Conservation (phyloP, 2,888 invertebrate genomes). For the Acanthosoma haemorrhoidale region DNA sequence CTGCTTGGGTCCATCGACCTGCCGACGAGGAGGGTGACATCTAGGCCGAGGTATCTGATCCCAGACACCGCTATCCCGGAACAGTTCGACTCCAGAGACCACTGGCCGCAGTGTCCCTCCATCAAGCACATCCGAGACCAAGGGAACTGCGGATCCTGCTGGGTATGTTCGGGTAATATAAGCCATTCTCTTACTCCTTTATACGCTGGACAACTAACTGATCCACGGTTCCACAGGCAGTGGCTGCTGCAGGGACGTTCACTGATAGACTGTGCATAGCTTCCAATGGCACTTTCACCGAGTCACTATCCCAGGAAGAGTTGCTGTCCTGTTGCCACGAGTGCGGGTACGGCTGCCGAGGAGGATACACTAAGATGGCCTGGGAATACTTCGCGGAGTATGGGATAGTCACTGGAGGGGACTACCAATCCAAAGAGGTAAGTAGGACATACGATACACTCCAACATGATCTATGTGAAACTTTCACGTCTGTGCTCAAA, state of each 20-base stretch:
- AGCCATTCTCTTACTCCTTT: too few relatives aligned
- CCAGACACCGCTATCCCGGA: constrained; percentile 53
- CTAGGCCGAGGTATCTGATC: background rate
- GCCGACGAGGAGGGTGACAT: background rate
- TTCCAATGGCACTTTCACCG: constrained; percentile 61
- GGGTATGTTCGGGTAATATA: too few relatives aligned
- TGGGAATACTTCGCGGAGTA: constrained; percentile 80
- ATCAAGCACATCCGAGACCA: constrained; percentile 76
- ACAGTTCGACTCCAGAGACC: constrained; percentile 69
- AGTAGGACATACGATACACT: too few relatives aligned
- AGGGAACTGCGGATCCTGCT: constrained; percentile 84
- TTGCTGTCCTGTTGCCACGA: constrained; percentile 70
- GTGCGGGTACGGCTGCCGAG: constrained; percentile 75
- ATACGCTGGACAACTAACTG: too few relatives aligned
- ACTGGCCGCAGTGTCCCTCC: constrained; percentile 81
- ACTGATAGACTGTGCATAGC: constrained; percentile 81
- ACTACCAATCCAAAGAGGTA: constrained; percentile 62
- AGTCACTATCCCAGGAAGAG: constrained; percentile 77
- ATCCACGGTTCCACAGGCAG: constrained; percentile 57
- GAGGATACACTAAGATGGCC: constrained; percentile 69
- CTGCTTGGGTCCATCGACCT: constrained; percentile 56
- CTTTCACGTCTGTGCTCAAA: too few relatives aligned
- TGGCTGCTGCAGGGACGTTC: constrained; percentile 86
- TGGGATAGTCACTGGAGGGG: constrained; percentile 84
- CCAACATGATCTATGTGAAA: too few relatives aligned